Evolutionary conservation across 1,140 invertebrate genomes (phyloP), one percentile per base, ranked within the genome.

Genomic region (Philotrypesis tridentata): DNA sequence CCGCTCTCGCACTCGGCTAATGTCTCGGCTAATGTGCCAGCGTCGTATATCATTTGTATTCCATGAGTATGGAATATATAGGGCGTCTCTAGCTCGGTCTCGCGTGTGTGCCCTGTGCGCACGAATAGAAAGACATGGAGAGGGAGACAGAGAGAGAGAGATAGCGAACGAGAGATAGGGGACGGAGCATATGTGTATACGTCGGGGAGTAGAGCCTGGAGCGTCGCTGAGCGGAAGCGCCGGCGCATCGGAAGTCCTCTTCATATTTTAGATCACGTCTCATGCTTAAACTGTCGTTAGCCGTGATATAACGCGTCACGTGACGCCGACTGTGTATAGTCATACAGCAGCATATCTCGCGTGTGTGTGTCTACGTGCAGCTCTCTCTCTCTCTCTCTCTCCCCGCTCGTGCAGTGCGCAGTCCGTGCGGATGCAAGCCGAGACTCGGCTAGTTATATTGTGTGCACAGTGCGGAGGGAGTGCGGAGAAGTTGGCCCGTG

Each of bases 281-380:
- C 78, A 73, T 73, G 78, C 68, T 80, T 65, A 80, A 80, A 80
- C 78, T 65, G 78, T 48, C 78, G 70, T 80, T 80, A 65, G 40
- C 63, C 60, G 25, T 70, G 67, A 78, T 67, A 25, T 55, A 65
- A 67, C 61, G 65, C 65, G 27, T 72, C 37, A 72, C 33, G 33
- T 72, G 33, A 25, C 11, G 33, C 37, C 7, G 21, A 25, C 37
- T 33, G 23, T 72, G 8, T n/a, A n/a, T n/a, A n/a, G n/a, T n/a
- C n/a, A n/a, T n/a, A n/a, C n/a, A n/a, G n/a, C n/a, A n/a, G n/a
- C n/a, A n/a, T n/a, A n/a, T n/a, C n/a, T n/a, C n/a, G n/a, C n/a
- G n/a, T n/a, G n/a, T n/a, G n/a, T n/a, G n/a, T n/a, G n/a, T n/a
- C n/a, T n/a, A n/a, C n/a, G n/a, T n/a, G n/a, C n/a, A n/a, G n/a